These are phyloP conservation scores for Drosophila bifasciata DNA, from an alignment of 1,140 invertebrate species.

Conservation along the genomic window DNA sequence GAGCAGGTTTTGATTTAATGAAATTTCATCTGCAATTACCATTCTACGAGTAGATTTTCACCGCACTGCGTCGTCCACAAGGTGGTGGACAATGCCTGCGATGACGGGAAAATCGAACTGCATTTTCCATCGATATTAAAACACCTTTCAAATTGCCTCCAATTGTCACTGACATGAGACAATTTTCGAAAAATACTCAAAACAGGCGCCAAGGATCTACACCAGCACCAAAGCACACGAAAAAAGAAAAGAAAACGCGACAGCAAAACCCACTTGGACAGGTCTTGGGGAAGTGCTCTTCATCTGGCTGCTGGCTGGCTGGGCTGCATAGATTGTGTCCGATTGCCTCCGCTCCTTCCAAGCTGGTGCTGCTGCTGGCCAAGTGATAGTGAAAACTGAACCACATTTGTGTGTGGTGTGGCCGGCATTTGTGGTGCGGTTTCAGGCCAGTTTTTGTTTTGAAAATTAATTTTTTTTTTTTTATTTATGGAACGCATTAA, in stretches of 20 bases:
- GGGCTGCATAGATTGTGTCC: too few relatives aligned
- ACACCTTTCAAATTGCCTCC: constrained; percentile 52
- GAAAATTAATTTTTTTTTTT: constrained; percentile 61
- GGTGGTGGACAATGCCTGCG: constrained; percentile 18
- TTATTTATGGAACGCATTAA: constrained; percentile 67
- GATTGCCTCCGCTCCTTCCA: too few relatives aligned
- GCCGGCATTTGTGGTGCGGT: constrained; percentile 8
- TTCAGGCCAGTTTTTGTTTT: constrained; percentile 57
- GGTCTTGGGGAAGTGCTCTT: constrained; percentile 43
- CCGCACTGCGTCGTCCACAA: background rate
- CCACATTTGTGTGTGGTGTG: constrained; percentile 27
- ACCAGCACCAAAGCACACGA: background rate
- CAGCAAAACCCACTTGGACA: constrained; percentile 44
- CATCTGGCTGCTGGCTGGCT: constrained; percentile 40
- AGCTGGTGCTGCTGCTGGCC: constrained; percentile 17
- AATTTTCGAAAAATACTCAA: constrained; percentile 27
- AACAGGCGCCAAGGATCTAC: constrained; percentile 14
- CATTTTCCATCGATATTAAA: constrained; percentile 30
- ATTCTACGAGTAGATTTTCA: constrained; percentile 37
- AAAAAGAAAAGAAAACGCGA: constrained; percentile 11
- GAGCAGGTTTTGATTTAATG: constrained; percentile 34
- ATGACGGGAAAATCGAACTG: constrained; percentile 15
- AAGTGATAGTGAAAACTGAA: constrained; percentile 76
- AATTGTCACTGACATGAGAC: constrained; percentile 43
- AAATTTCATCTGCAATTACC: constrained; percentile 34